A percentile compares a stretch with the other conserved stretches of the same genome.
phyloP scores from a whole-genome alignment of 1,140 invertebrate species.

The Drosophila mojavensis region DNA sequence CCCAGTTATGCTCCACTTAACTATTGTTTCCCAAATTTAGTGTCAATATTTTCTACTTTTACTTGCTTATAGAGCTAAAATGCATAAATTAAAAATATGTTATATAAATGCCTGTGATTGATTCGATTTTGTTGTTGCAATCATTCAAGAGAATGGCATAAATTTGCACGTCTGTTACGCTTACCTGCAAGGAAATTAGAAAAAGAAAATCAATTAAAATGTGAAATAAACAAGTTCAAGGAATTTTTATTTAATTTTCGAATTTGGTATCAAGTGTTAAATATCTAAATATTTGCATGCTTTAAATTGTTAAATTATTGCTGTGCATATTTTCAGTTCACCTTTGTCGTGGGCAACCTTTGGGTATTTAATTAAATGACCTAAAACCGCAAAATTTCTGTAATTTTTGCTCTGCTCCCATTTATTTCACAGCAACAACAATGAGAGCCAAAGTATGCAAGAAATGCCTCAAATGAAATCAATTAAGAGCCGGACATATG shows the following conservation, averaged over 20 bases:
- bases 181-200: constrained; percentile 24
- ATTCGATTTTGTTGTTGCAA: neutral
- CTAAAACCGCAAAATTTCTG: constrained; percentile 6
- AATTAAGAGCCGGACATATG: neutral
- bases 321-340: neutral
- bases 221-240: neutral
- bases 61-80: neutral
- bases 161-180: neutral
- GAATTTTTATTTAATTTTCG: neutral
- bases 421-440: neutral
- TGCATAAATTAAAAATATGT: constrained; percentile 16
- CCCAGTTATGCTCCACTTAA: too few relatives aligned
- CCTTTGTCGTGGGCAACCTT: neutral
- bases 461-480: constrained; percentile 11
- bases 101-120: constrained; percentile 21
- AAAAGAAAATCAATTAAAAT: constrained; percentile 3
- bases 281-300: too few relatives aligned
- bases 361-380: constrained; percentile 21
- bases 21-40: too few relatives aligned
- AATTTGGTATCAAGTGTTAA: neutral
- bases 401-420: neutral
- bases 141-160: neutral
- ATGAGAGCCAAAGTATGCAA: neutral
- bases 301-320: neutral
- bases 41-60: too few relatives aligned